phyloP scores from a whole-genome alignment of 2,113 vertebrate species.

The Anas platyrhynchos region DNA sequence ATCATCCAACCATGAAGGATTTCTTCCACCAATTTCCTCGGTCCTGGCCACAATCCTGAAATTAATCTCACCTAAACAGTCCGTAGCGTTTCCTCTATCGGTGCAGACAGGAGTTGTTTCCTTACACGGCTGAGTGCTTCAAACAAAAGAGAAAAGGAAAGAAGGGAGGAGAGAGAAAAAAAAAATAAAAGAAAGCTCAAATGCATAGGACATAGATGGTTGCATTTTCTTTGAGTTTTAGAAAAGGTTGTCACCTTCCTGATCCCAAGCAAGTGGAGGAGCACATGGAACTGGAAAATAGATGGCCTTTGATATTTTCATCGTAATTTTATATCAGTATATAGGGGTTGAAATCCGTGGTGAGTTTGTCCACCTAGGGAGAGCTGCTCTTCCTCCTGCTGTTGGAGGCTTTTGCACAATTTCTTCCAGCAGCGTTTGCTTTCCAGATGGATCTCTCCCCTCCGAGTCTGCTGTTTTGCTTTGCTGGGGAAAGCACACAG shows the following conservation, averaged over 20 bases:
- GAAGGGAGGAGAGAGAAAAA: accelerated
- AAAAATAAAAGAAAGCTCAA: background rate
- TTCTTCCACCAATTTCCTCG: conserved; percentile 7
- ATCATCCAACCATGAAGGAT: conserved; percentile 2
- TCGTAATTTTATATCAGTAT: accelerated
- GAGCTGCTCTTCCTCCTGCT: background rate
- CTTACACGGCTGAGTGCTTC: background rate
- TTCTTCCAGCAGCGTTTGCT: background rate
- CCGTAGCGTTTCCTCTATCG: background rate
- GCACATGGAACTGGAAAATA: background rate
- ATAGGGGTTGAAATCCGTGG: background rate
- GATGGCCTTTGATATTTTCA: background rate
- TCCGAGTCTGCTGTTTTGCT: background rate
- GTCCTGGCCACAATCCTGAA: conserved; percentile 3
- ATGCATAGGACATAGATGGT: background rate
- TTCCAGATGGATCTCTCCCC: conserved; percentile 5
- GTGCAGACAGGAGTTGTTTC: background rate
- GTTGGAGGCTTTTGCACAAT: background rate
- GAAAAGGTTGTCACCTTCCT: background rate
- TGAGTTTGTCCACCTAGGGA: background rate
- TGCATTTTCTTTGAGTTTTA: background rate
- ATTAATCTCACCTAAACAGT: conserved; percentile 36
- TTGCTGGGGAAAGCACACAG: background rate
- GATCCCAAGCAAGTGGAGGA: background rate
- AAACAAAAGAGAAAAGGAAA: background rate